Evolutionary conservation across 92 coral and sea anemone species (phyloP).

Genomic region (Palythoa grandiflora): DNA sequence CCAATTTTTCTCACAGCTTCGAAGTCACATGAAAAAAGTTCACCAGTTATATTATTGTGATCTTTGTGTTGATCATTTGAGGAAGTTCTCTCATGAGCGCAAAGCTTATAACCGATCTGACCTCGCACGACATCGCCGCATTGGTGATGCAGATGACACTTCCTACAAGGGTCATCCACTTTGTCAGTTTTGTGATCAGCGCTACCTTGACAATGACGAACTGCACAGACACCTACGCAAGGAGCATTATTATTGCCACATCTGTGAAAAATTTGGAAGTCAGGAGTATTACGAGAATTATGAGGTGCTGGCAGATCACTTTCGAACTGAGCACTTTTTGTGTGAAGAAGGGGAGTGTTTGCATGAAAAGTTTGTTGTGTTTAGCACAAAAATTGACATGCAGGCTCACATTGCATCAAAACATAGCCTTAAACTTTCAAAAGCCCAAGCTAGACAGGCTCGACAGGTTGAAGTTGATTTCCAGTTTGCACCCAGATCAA

Average conservation of each 20-base stretch:
- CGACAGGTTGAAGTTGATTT: slow-evolving; percentile 93
- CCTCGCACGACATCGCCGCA: slow-evolving; percentile 87
- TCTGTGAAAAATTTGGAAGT: slow-evolving; percentile 92
- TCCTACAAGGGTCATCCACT: slow-evolving; percentile 97
- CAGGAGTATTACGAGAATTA: slow-evolving; percentile 87
- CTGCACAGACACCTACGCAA: slow-evolving; percentile 89
- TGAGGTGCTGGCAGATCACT: slow-evolving; percentile 75
- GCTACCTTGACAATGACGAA: slow-evolving; percentile 93
- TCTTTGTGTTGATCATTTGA: slow-evolving; percentile 83
- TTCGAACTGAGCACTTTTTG: slow-evolving; percentile 82
- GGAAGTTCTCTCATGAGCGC: slow-evolving; percentile 87
- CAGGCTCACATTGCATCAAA: slow-evolving; percentile 91
- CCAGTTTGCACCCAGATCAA: slow-evolving; percentile 79
- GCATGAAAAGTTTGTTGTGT: slow-evolving; percentile 88
- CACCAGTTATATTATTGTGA: slow-evolving; percentile 83
- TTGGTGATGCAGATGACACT: slow-evolving; percentile 89
- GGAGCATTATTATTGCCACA: slow-evolving; percentile 96
- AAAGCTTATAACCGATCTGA: slow-evolving; percentile 80
- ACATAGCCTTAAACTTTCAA: slow-evolving; percentile 81
- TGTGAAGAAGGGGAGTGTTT: slow-evolving; percentile 95
- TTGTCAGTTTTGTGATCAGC: slow-evolving; percentile 91
- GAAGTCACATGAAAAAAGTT: slow-evolving; percentile 75
- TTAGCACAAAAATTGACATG: slow-evolving; percentile 90
- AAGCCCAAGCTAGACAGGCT: slow-evolving; percentile 94
- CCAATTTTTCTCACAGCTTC: slow-evolving; percentile 67